Evolutionary conservation across 2,888 invertebrate species (phyloP).

Genomic region (Scaeva pyrastri): DNA sequence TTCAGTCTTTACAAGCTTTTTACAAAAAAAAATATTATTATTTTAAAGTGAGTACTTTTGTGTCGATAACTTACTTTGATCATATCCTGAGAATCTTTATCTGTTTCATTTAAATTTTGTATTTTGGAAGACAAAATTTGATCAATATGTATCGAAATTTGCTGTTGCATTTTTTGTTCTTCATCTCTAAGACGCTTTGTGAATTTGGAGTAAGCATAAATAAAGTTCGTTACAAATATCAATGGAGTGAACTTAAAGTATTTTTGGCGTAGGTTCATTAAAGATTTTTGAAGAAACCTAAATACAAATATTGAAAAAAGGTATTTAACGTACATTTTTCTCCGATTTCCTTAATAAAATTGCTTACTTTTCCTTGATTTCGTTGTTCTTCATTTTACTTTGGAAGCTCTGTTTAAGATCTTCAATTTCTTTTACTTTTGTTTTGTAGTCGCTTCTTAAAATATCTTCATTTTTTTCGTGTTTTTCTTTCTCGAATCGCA

Average conservation of each 20-base stretch:
- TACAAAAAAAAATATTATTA: neutral
- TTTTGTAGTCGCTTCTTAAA: constrained; percentile 76
- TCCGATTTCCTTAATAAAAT: too few relatives aligned
- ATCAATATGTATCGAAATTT: constrained; percentile 69
- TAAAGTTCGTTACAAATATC: constrained; percentile 82
- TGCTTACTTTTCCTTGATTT: constrained; percentile 81
- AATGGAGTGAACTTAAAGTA: constrained; percentile 83
- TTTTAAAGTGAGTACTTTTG: neutral
- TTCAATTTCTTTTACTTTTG: constrained; percentile 76
- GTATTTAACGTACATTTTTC: too few relatives aligned
- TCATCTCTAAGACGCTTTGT: constrained; percentile 71
- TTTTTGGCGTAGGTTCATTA: constrained; percentile 77
- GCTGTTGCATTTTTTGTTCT: constrained; percentile 4
- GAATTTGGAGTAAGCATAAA: constrained; percentile 80
- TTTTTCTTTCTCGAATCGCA: constrained; percentile 79
- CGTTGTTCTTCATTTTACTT: constrained; percentile 78
- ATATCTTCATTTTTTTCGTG: constrained; percentile 77
- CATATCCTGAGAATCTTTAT: constrained; percentile 77
- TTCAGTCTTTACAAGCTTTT: constrained; percentile 81
- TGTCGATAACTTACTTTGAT: constrained; percentile 76
- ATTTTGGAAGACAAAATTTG: constrained; percentile 76
- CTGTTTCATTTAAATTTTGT: constrained; percentile 57
- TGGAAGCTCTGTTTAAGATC: constrained; percentile 79
- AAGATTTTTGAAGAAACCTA: constrained; percentile 62
- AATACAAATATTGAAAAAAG: neutral